Evolutionary conservation across 1,140 invertebrate genomes (phyloP).

Genomic region (Caenorhabditis brenneri): DNA sequence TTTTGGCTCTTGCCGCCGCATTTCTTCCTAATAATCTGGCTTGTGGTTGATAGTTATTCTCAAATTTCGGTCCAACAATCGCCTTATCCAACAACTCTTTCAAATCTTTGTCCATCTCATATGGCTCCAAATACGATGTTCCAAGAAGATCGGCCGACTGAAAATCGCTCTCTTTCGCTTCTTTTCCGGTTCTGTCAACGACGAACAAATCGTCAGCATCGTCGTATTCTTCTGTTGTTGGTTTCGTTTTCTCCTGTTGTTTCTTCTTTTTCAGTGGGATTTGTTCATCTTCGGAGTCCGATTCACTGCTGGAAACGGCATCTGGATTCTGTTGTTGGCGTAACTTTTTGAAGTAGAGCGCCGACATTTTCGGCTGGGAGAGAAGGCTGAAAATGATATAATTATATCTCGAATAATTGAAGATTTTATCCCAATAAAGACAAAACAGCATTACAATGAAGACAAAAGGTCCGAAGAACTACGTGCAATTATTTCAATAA

Average conservation of each 20-base stretch:
- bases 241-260: not conserved
- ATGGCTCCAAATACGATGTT: not conserved
- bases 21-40: not conserved
- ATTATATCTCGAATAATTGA: not conserved
- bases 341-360: conserved; percentile 32
- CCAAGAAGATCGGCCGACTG: not conserved
- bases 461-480: no score
- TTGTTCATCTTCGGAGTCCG: not conserved
- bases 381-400: not conserved
- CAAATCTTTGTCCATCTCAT: conserved; percentile 26
- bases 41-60: not conserved
- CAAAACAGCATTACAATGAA: no score
- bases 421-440: no score
- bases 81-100: not conserved
- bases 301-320: not conserved
- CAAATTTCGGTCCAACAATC: not conserved
- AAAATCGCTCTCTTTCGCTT: not conserved
- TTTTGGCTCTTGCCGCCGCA: not conserved
- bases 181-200: not conserved
- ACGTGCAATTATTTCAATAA: no score
- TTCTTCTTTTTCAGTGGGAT: not conserved
- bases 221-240: not conserved
- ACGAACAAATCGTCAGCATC: conserved; percentile 6
- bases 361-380: not conserved
- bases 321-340: conserved; percentile 2